Evolutionary conservation across 2,113 vertebrate genomes (phyloP).

Genomic region (Notiomystis cincta): DNA sequence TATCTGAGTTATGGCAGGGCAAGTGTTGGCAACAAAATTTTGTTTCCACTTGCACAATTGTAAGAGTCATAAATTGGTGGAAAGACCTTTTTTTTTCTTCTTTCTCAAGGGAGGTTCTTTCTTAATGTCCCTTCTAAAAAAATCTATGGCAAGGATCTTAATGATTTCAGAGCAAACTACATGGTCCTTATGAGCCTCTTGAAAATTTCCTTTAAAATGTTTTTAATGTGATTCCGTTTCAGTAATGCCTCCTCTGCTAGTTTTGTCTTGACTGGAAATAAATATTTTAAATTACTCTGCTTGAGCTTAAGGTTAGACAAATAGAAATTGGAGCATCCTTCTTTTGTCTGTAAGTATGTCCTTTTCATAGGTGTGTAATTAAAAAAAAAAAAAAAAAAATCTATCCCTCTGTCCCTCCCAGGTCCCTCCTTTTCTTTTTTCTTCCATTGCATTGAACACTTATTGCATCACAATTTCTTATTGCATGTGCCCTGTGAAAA

Average conservation of each 20-base stretch:
- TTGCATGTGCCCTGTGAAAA: neutral
- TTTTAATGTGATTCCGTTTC: neutral
- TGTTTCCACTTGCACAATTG: constrained; percentile 21
- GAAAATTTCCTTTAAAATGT: neutral
- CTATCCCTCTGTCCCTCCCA: neutral
- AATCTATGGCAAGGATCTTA: neutral
- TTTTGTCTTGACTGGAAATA: neutral
- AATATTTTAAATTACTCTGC: neutral
- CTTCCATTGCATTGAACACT: neutral
- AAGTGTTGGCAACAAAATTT: constrained; percentile 7
- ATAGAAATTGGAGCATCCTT: neutral
- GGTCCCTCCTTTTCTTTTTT: rapidly evolving
- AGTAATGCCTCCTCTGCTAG: neutral
- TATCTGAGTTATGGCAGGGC: neutral
- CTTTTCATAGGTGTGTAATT: neutral
- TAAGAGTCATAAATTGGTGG: neutral
- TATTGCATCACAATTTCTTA: neutral
- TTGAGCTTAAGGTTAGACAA: neutral
- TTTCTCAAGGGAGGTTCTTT: neutral
- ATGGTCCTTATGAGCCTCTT: neutral
- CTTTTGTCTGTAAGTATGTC: neutral
- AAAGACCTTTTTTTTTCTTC: neutral
- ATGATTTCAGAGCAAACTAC: neutral
- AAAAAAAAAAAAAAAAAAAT: too few relatives aligned
- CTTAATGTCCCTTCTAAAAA: neutral